phyloP scores from a whole-genome alignment of 2,797 vertebrate species.

The Gymnoscopelus braueri region DNA sequence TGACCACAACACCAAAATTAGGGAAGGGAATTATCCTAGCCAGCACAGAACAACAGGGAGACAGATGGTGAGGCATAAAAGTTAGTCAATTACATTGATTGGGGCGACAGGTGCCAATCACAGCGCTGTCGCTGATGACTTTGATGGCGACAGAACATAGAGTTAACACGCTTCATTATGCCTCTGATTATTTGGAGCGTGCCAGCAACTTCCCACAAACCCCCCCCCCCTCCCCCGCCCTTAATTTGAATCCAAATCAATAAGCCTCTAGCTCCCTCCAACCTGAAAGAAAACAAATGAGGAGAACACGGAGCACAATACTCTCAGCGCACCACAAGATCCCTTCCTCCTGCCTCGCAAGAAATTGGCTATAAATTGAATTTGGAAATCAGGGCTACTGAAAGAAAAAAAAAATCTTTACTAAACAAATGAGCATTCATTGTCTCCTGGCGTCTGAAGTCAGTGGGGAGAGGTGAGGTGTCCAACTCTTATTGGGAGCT shows the following conservation, averaged over 20 bases:
- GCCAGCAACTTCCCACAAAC: slow-evolving; percentile 61
- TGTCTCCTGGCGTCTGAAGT: slow-evolving; percentile 74
- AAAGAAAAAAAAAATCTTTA: slow-evolving; percentile 63
- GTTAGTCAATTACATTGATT: slow-evolving; percentile 65
- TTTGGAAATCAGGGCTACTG: slow-evolving; percentile 66
- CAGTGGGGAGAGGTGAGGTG: slow-evolving; percentile 70
- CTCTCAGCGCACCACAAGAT: slow-evolving; percentile 59
- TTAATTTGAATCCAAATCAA: slow-evolving; percentile 75
- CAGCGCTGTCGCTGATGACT: slow-evolving; percentile 50
- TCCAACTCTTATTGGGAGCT: slow-evolving; percentile 74
- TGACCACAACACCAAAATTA: background rate
- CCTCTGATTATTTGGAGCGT: slow-evolving; percentile 67
- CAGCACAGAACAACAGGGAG: slow-evolving; percentile 43
- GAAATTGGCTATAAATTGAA: slow-evolving; percentile 76
- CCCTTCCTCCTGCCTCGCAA: slow-evolving; percentile 58
- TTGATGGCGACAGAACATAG: slow-evolving; percentile 59
- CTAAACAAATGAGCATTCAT: slow-evolving; percentile 67
- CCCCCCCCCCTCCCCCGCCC: slow-evolving; percentile 60
- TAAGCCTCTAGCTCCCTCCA: slow-evolving; percentile 60
- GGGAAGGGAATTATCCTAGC: slow-evolving; percentile 49
- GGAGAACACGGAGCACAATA: slow-evolving; percentile 59
- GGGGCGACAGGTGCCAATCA: slow-evolving; percentile 74
- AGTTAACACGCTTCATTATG: slow-evolving; percentile 71
- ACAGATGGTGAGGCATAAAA: slow-evolving; percentile 63
- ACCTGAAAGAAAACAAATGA: slow-evolving; percentile 73